Base-by-base conservation (phyloP, 1,140 invertebrate species). In the Sesamia nonagrioides region DNA sequence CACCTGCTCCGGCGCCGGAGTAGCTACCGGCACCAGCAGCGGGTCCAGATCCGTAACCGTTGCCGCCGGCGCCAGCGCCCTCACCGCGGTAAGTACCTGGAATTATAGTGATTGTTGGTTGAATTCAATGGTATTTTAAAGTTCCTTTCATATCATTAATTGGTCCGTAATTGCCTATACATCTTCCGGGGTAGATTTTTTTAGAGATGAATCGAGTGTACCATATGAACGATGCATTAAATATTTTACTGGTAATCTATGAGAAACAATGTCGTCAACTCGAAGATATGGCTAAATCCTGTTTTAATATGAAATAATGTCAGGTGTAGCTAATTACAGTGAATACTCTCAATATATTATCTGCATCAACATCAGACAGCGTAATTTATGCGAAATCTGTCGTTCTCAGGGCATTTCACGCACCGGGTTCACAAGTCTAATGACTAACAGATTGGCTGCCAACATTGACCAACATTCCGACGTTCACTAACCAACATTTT, bases 31-130 rank as follows among this genome's bases (percentile, higher is more conserved):
- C 75, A 0, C 82, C 77, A 6, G 60, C 27, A 27, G 27, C 27
- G 27, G 27, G 27, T 27, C 58, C 71, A 27, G 68, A 6, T 82
- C 82, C n/a, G 27, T 27, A 27, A 27, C 27, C 27, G 27, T 27
- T 27, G 27, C 27, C 27, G 27, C 27, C 84, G 18, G 56, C 54
- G 6, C 85, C 89, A 77, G 88, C 92, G 11, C 90, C 92, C 61
- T 93, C 92, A 82, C 91, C 92, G 80, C 85, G 88, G 90, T 94
- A 94, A 33, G 89, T 81, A 78, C 92, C 92, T 94, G 86, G 5
- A 88, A 78, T 33, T 11, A 6, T 13, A 35, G 27, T 5, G 15
- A 52, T 8, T 2, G 27, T 52, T 48, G 27, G 45, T 48, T 52
- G 1, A 48, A 13, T 69, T 40, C 6, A 9, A 40, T 6, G 37